Base-by-base conservation (phyloP, 2,113 vertebrate genomes). In the Leuciscus idus region DNA sequence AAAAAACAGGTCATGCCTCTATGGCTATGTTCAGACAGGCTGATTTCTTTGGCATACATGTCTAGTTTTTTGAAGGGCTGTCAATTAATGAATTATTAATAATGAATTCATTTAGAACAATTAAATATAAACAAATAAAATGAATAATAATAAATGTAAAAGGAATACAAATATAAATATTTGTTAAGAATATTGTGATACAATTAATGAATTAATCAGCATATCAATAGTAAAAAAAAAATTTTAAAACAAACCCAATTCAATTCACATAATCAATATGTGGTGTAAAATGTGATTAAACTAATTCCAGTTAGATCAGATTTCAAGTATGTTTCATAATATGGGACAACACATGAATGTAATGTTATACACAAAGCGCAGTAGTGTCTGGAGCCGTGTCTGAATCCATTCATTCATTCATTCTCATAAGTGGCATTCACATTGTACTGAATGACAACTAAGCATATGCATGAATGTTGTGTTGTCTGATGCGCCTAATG, bases 1-100 rank as follows among this genome's bases (percentile, higher is more conserved):
- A 79, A 84, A 84, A 84, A 84, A 26, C 21, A 50, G 62, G 62
- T 84, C 50, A 50, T 12, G 81, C 36, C 64, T 84, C 26, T 52
- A 5, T 74, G n/a, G 48, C 21, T 48, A 48, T 48, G 72, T 26
- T 46, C 23, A 74, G 2, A 13, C 72, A 74, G 39, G 39, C 72
- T 48, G 23, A 48, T 74, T n/a, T 74, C 39, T 28, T 75, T 75
- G 13, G 43, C 61, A 64, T 28, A 26, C 10, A 57, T 23, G 61
- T 28, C 61, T 48, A 0, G n/a, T 74, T 73, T 66, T 46, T 48
- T 48, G 43, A 26, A 48, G 23, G 23, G 6, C n/a, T 75, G 43
- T 50, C n/a, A 75, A 50, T 74, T 15, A 48, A 74, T 74, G 0
- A 26, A 11, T 72, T 36, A 21, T 46, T n/a, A 15, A 46, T 74